Percentiles rank a stretch among this genome's conserved stretches.
Evolutionary conservation across 2,797 vertebrate species (phyloP).

Genomic region (Clarias fuscus): DNA sequence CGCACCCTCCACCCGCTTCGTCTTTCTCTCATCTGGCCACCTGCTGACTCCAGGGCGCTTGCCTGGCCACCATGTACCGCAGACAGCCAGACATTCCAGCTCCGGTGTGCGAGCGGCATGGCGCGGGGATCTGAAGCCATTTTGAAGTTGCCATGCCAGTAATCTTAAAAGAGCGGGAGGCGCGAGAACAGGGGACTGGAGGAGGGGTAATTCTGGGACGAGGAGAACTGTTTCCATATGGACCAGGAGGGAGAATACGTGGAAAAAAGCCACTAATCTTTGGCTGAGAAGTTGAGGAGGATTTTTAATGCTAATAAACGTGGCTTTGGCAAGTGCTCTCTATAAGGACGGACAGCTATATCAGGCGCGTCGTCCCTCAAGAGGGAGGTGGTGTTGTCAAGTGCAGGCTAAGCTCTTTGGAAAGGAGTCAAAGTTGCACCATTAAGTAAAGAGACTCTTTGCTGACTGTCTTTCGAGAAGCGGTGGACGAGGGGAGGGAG

Average conservation of each 20-base stretch:
- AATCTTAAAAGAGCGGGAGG: constrained; percentile 68
- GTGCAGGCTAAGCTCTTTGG: constrained; percentile 58
- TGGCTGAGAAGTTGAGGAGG: constrained; percentile 67
- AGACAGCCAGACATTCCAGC: constrained; percentile 61
- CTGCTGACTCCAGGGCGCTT: constrained; percentile 57
- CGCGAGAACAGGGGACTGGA: constrained; percentile 45
- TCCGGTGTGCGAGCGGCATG: constrained; percentile 48
- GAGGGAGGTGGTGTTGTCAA: constrained; percentile 61
- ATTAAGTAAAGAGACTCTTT: constrained; percentile 46
- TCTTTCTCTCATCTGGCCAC: constrained; percentile 60
- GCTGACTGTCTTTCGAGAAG: constrained; percentile 36
- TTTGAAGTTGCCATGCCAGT: constrained; percentile 69
- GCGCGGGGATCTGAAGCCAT: constrained; percentile 70
- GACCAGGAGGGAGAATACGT: constrained; percentile 70
- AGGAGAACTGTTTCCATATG: constrained; percentile 75
- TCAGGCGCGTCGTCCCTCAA: constrained; percentile 60
- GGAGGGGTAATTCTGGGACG: constrained; percentile 61
- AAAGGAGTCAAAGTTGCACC: constrained; percentile 53
- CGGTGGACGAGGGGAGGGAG: constrained; percentile 18
- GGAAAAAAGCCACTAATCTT: constrained; percentile 73
- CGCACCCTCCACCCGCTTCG: constrained; percentile 32
- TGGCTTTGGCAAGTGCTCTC: constrained; percentile 57
- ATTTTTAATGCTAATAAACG: constrained; percentile 65
- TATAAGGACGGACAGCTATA: constrained; percentile 60
- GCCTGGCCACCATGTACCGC: constrained; percentile 53